Evolutionary conservation across 2,797 vertebrate genomes (phyloP), one percentile per base, ranked within the genome.

Genomic region (Lepidocolaptes lacrymiger): DNA sequence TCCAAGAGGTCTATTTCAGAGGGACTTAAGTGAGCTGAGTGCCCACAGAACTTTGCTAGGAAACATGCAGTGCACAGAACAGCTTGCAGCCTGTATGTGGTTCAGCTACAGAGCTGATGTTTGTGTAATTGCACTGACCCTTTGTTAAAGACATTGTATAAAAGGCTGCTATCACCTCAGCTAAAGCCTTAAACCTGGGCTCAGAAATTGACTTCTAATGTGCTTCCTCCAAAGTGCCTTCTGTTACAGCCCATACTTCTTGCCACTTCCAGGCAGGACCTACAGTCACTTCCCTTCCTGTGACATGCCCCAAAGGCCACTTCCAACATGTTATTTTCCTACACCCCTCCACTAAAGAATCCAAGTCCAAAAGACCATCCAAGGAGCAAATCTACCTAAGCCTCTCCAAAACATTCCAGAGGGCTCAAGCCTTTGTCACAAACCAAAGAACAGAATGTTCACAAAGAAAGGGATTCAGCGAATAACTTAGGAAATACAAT

Each of bases 271-370:
- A 75, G 54, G 19, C 13, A 58, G 56, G 43, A 54, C 12, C 48
- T 67, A 21, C 10, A 59, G 21, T 21, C 27, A 59, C 17, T 36
- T 56, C 5, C 43, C n/a, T 27, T 43, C 32, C 44, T 34, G 10
- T 0, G 1, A 41, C 30, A n/a, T 59, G 36, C 37, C 39, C 21
- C 19, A n/a, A 28, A 46, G 3, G 7, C 8, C 14, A 12, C 37
- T 75, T 72, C 27, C 19, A 68, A 23, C 8, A 4, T 37, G 1
- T n/a, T n/a, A n/a, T n/a, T n/a, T n/a, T n/a, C n/a, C n/a, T n/a
- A n/a, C n/a, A n/a, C 0, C 69, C 49, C 32, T 66, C 32, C 24
- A 30, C 30, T 28, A 22, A 62, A 41, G 30, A 46, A 74, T 37
- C 34, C 5, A 62, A 64, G 51, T 44, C 37, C 34, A 69, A 63